These are phyloP conservation scores for Branchinecta lindahli DNA, from an alignment of 1,140 invertebrate species.

Conservation along the genomic window DNA sequence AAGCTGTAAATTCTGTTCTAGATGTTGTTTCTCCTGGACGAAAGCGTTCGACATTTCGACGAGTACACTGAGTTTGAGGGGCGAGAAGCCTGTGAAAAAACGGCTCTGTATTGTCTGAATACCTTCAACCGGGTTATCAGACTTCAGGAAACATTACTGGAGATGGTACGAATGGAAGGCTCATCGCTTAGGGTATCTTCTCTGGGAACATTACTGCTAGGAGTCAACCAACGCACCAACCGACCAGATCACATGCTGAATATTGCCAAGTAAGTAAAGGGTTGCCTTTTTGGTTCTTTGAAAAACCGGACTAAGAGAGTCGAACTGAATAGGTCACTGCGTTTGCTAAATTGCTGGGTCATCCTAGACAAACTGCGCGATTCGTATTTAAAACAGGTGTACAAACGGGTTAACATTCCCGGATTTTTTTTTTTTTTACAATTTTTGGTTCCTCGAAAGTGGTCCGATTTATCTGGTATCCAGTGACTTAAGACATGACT, in stretches of 20 bases:
- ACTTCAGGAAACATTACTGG: slow-evolving; percentile 49
- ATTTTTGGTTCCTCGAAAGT: too few species aligned
- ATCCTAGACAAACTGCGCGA: too few species aligned
- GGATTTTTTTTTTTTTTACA: too few species aligned
- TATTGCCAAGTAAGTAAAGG: slow-evolving; percentile 45
- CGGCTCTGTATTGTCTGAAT: slow-evolving; percentile 47
- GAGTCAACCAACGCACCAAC: slow-evolving; percentile 54
- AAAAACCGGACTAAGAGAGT: too few species aligned
- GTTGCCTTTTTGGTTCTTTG: too few species aligned
- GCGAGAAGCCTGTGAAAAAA: slow-evolving; percentile 46
- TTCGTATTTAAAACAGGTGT: too few species aligned
- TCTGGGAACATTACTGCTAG: slow-evolving; percentile 62
- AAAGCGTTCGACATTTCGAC: slow-evolving; percentile 54
- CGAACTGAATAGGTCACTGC: too few species aligned
- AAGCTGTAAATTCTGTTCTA: slow-evolving; percentile 24
- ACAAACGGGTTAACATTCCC: too few species aligned
- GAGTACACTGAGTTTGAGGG: slow-evolving; percentile 48
- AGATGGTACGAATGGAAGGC: slow-evolving; percentile 34
- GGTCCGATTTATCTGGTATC: too few species aligned
- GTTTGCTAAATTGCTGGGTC: too few species aligned
- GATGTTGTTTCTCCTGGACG: slow-evolving; percentile 60
- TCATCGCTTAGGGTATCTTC: slow-evolving; percentile 45
- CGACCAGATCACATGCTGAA: slow-evolving; percentile 64
- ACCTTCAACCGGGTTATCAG: slow-evolving; percentile 42
- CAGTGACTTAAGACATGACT: too few species aligned